Evolutionary conservation across 2,797 vertebrate genomes (phyloP), one percentile per base, ranked within the genome.

Genomic region (Enteromius mattozi): DNA sequence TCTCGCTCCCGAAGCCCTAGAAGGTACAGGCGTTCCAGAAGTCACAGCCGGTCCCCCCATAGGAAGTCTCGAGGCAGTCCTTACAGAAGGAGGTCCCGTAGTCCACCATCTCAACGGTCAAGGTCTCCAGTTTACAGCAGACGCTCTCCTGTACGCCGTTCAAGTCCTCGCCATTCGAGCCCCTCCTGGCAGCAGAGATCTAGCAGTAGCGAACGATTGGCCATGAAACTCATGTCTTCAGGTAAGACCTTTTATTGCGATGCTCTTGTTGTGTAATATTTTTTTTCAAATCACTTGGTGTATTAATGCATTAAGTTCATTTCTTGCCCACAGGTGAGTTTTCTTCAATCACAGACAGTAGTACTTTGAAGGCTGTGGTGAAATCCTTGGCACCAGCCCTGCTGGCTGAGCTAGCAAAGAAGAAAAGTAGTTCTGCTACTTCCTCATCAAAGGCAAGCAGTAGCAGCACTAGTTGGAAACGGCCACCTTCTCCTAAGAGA

Each of bases 321-420:
- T 66, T 40, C 37, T 81, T 16, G 4, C 37, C 49, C n/a, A 42
- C 71, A 66, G 80, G 61, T 79, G 75, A 87, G 30, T 49, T 65
- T 2, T 89, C 78, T 6, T 89, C 86, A 27, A 77, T 86, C 30
- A 59, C 76, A 2, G 81, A 89, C 30, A 81, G 86, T 27, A 85
- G 89, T 5, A 89, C 92, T 4, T 82, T 94, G 68, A 95, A 96
- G 85, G 92, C 93, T 0, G 89, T 94, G 80, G 94, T 96, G 82
- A 94, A 96, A 82, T 94, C 92, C 21, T 85, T 97, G 86, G 94
- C 95, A 10, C 96, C 96, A 2, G 94, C 91, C 3, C 88, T 96
- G 45, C 81, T 95, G 37, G 93, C 94, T 3, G 95, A 96, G 86
- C 87, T 95, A 47, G 92, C 84, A 30, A 97, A 97, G 87, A 94